These are phyloP conservation scores for Tethya wilhelma DNA, from an alignment of 37 sponge, comb jelly and placozoan genomes.

Conservation along the genomic window DNA sequence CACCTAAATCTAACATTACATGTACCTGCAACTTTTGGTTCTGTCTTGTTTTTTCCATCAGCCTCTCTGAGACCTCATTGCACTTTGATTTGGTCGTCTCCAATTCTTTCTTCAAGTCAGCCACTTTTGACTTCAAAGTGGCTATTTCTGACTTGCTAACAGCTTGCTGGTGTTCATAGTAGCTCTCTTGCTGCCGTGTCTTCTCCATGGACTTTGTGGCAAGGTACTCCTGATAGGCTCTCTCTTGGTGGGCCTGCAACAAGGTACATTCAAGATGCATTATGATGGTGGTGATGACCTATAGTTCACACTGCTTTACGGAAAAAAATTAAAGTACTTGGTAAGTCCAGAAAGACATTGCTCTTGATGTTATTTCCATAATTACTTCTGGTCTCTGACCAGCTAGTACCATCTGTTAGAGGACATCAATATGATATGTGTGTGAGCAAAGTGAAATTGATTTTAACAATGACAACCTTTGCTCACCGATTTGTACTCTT, in stretches of 20 bases:
- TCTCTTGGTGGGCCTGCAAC: slow-evolving; percentile 74
- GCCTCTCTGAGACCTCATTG: slow-evolving; percentile 82
- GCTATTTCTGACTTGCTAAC: slow-evolving; percentile 67
- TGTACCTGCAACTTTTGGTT: slow-evolving; percentile 88
- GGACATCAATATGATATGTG: background rate
- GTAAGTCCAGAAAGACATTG: slow-evolving; percentile 91
- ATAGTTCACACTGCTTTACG: background rate
- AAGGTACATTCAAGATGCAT: background rate
- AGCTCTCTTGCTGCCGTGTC: slow-evolving; percentile 78
- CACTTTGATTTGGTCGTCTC: slow-evolving; percentile 72
- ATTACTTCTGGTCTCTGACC: slow-evolving; percentile 89
- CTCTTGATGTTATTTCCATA: slow-evolving; percentile 89
- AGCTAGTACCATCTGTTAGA: slow-evolving; percentile 86
- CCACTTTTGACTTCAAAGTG: slow-evolving; percentile 68
- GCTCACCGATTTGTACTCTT: slow-evolving; percentile 91
- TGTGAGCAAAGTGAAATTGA: background rate
- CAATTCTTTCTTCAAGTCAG: slow-evolving; percentile 68
- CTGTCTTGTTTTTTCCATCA: slow-evolving; percentile 82
- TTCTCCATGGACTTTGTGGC: slow-evolving; percentile 79
- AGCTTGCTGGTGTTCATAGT: slow-evolving; percentile 71
- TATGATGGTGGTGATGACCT: background rate
- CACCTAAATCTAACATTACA: background rate
- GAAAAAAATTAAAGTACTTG: slow-evolving; percentile 44
- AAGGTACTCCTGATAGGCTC: slow-evolving; percentile 77
- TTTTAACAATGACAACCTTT: background rate